Evolutionary conservation across 2,113 vertebrate species (phyloP).

Genomic region (Maccullochella peelii): DNA sequence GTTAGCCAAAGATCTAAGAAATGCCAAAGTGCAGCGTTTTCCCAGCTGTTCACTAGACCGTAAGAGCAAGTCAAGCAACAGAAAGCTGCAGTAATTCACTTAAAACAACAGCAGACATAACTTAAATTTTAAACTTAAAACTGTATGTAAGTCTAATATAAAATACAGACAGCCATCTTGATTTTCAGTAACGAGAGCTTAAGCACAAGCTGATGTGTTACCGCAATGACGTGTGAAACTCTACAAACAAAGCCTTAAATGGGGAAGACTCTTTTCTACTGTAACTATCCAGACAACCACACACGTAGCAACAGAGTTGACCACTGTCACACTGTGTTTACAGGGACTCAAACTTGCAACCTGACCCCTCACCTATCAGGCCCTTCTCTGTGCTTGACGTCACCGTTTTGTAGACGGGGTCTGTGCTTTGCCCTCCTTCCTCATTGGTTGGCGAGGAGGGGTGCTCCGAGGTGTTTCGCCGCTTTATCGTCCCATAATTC

Average conservation of each 20-base stretch:
- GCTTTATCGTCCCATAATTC: conserved; percentile 91
- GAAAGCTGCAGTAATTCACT: conserved; percentile 3
- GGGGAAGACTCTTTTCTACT: background rate
- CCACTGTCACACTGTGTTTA: conserved; percentile 6
- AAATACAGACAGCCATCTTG: background rate
- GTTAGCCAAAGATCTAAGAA: background rate
- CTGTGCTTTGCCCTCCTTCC: conserved; percentile 81
- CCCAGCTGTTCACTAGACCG: conserved; percentile 1
- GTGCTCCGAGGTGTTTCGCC: conserved; percentile 84
- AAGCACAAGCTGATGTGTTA: no score
- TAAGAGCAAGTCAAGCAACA: background rate
- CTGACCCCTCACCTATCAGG: conserved; percentile 91
- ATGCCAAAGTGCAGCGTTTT: background rate
- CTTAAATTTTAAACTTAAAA: background rate
- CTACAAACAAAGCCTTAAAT: background rate
- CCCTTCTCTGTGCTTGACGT: conserved; percentile 97
- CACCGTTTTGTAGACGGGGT: conserved; percentile 92
- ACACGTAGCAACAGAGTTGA: conserved; percentile 13
- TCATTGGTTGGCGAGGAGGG: conserved; percentile 77
- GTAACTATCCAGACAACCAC: conserved; percentile 1
- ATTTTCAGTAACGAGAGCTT: no score
- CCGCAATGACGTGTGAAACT: background rate
- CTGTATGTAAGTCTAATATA: background rate
- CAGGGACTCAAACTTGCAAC: conserved; percentile 56
- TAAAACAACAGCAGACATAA: background rate